phyloP scores from a whole-genome alignment of 2,113 vertebrate genomes.

The Grantiella picta region DNA sequence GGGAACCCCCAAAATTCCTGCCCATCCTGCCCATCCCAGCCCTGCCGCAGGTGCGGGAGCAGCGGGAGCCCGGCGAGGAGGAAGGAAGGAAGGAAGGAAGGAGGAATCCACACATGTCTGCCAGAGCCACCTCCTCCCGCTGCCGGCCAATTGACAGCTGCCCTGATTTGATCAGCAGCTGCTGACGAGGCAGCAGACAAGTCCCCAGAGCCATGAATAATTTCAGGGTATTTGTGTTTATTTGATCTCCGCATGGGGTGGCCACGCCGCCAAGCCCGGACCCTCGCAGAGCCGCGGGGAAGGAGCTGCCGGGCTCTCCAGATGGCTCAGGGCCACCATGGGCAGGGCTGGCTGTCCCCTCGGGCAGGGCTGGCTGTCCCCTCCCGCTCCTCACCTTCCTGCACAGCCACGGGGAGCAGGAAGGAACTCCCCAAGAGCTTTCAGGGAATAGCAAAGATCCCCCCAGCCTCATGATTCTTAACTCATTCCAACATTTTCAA shows the following conservation, averaged over 20 bases:
- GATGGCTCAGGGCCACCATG: neutral
- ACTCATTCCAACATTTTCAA: neutral
- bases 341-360: neutral
- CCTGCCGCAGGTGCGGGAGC: neutral
- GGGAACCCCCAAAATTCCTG: neutral
- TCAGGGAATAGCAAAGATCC: neutral
- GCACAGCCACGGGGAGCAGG: neutral
- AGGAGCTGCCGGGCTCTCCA: neutral
- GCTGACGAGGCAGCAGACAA: conserved; percentile 30
- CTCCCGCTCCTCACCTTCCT: neutral
- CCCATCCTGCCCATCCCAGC: neutral
- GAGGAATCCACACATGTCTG: neutral
- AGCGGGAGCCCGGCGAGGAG: neutral
- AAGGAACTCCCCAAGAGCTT: neutral
- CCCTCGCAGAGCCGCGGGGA: neutral
- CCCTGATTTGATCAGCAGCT: conserved; percentile 49
- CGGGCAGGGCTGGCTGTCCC: neutral
- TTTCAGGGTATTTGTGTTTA: conserved; percentile 14
- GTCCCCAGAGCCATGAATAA: conserved; percentile 55
- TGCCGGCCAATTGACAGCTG: neutral
- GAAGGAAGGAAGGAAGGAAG: neutral
- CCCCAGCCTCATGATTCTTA: neutral
- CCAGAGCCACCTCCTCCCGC: conserved; percentile 20
- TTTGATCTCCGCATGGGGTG: conserved; percentile 30
- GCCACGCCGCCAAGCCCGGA: neutral